Evolutionary conservation across 2,797 vertebrate genomes (phyloP).

Genomic region (Sarcoramphus papa): DNA sequence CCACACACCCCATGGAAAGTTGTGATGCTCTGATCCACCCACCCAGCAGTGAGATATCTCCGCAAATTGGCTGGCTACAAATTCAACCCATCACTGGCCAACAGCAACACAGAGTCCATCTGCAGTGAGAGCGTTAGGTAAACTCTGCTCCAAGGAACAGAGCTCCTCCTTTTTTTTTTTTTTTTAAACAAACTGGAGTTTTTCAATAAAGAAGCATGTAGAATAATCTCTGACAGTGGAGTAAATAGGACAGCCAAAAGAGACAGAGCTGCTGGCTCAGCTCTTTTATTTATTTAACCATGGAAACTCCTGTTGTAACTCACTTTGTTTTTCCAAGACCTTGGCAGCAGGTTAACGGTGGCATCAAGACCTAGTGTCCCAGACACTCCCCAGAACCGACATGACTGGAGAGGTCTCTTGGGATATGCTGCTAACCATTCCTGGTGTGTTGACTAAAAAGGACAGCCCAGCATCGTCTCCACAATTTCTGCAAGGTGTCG

Average conservation of each 20-base stretch:
- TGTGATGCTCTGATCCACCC: not conserved
- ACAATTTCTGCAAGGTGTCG: not conserved
- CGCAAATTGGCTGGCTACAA: not conserved
- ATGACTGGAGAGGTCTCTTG: not conserved
- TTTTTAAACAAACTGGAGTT: conserved; percentile 3
- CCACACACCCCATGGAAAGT: not conserved
- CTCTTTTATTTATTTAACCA: conserved; percentile 50
- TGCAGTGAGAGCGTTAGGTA: not conserved
- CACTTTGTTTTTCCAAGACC: not conserved
- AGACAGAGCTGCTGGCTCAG: conserved; percentile 44
- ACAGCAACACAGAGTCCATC: not conserved
- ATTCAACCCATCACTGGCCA: conserved; percentile 9
- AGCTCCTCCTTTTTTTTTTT: not conserved
- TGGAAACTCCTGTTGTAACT: not conserved
- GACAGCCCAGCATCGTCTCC: not conserved
- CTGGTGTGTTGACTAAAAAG: not conserved
- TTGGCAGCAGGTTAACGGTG: not conserved
- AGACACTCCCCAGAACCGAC: not conserved
- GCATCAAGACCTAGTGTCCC: not conserved
- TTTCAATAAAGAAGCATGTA: conserved; percentile 57
- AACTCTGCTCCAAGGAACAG: not conserved
- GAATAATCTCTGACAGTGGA: conserved; percentile 36
- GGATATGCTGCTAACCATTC: not conserved
- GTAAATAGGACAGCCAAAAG: not conserved
- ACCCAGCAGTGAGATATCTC: not conserved